Evolutionary conservation across 2,797 vertebrate genomes (phyloP).

Genomic region (Semotilus atromaculatus): DNA sequence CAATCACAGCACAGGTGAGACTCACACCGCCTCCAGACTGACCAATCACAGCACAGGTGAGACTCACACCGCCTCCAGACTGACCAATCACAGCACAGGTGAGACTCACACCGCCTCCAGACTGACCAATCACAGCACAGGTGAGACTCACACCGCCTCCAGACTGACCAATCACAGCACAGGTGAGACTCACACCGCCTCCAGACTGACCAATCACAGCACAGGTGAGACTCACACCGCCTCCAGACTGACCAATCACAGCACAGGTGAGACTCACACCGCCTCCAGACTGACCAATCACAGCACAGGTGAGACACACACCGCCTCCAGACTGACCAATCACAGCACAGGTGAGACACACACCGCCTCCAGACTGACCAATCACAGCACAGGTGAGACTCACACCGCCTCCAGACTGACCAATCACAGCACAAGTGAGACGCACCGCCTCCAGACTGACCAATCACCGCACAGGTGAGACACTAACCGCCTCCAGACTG

Average conservation of each 20-base stretch:
- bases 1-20: conserved; percentile 94
- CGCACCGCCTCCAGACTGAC: too few species aligned
- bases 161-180: conserved; percentile 90
- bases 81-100: too few species aligned
- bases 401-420: conserved; percentile 85
- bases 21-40: conserved; percentile 83
- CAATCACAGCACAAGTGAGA: conserved; percentile 93
- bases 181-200: conserved; percentile 79
- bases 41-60: conserved; percentile 94
- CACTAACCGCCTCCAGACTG: too few species aligned
- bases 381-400: too few species aligned
- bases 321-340: too few species aligned
- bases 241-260: too few species aligned
- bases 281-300: too few species aligned
- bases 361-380: too few species aligned
- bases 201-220: conserved; percentile 92
- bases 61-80: conserved; percentile 34
- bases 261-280: too few species aligned
- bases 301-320: too few species aligned
- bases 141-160: neutral
- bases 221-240: conserved; percentile 80
- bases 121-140: conserved; percentile 18
- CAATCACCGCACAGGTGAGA: too few species aligned
- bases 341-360: too few species aligned
- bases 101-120: neutral